These are phyloP conservation scores for Ctenopoma kingsleyae DNA, from an alignment of 2,797 vertebrate genomes.

Conservation along the genomic window DNA sequence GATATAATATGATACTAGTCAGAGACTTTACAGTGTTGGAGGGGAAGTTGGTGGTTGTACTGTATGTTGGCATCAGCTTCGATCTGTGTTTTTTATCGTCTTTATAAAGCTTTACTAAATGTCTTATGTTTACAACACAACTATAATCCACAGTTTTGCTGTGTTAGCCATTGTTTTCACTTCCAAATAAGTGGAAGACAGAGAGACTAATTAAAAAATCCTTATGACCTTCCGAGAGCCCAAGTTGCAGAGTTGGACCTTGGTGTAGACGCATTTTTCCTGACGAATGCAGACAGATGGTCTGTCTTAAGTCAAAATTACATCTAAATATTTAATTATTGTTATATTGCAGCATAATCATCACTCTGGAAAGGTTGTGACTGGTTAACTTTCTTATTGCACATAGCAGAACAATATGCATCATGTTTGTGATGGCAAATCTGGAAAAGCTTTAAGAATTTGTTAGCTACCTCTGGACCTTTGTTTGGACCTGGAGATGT, in stretches of 20 bases:
- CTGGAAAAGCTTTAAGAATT: constrained; percentile 4
- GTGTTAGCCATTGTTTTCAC: not conserved
- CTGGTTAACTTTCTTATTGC: not conserved
- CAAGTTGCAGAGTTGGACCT: not conserved
- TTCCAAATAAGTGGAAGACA: not conserved
- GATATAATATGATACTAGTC: constrained; percentile 3
- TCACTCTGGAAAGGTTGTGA: not conserved
- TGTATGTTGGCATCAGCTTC: constrained; percentile 1
- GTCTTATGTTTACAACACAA: not conserved
- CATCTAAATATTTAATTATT: no score
- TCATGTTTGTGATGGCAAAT: not conserved
- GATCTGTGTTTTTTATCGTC: not conserved
- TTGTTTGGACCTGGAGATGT: not conserved
- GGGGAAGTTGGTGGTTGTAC: not conserved
- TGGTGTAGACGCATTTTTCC: not conserved
- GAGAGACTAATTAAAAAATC: not conserved
- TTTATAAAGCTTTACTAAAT: no score
- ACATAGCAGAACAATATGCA: not conserved
- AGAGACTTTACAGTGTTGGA: not conserved
- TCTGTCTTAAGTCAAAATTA: no score
- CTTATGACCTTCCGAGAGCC: not conserved
- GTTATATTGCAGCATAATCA: no score
- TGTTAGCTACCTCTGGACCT: not conserved
- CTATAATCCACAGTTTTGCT: not conserved
- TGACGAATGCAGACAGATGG: not conserved